These are phyloP conservation scores for Phrynocephalus guinanensis DNA, from an alignment of 2,797 vertebrate genomes.

Conservation along the genomic window DNA sequence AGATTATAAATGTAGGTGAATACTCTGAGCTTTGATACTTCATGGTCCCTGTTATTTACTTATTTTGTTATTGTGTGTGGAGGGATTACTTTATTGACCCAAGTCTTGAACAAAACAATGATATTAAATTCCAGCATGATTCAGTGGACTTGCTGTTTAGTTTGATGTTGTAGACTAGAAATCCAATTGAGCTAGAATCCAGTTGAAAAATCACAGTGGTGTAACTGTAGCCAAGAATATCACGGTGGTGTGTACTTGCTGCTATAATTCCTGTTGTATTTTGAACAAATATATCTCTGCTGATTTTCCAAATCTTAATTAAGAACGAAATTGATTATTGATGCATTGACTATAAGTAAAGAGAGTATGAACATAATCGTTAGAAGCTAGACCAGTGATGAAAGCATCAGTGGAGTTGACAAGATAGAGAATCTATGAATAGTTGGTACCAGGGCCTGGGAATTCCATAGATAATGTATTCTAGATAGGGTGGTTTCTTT, in stretches of 20 bases:
- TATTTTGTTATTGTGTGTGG: too few species aligned
- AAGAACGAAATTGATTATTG: not conserved
- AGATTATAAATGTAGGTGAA: not conserved
- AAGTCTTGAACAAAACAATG: too few species aligned
- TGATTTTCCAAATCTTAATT: not conserved
- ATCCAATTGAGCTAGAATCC: too few species aligned
- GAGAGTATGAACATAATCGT: not conserved
- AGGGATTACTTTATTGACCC: not conserved
- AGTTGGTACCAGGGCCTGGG: too few species aligned
- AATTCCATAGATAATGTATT: too few species aligned
- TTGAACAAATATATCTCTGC: not conserved
- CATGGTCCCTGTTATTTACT: too few species aligned
- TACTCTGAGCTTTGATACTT: not conserved
- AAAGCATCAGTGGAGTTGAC: too few species aligned
- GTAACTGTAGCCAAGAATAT: not conserved
- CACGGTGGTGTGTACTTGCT: not conserved
- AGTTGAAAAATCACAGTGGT: not conserved
- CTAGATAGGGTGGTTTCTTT: not conserved
- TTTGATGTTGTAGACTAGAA: not conserved
- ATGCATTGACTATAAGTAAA: not conserved
- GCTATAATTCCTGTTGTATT: not conserved
- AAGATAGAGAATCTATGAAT: too few species aligned
- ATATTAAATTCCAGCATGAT: not conserved
- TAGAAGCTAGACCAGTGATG: not conserved
- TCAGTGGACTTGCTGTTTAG: not conserved